phyloP scores from a whole-genome alignment of 2,113 vertebrate genomes.

The Leptobrachium leishanense region DNA sequence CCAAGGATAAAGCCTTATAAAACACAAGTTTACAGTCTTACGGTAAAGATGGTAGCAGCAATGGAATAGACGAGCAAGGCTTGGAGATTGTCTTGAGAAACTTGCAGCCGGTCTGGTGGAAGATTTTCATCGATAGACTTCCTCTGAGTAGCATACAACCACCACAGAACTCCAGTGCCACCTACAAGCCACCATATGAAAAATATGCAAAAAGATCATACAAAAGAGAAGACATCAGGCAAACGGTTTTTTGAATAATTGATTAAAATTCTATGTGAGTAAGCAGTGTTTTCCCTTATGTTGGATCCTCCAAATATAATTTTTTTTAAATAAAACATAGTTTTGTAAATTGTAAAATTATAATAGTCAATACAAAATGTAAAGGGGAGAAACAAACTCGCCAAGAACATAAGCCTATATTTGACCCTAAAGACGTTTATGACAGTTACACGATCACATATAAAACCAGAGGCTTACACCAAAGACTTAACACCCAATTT shows the following conservation, averaged over 20 bases:
- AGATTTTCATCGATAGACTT: slow-evolving; percentile 68
- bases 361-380: no score
- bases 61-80: slow-evolving; percentile 89
- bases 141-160: slow-evolving; percentile 89
- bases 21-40: slow-evolving; percentile 59
- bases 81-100: slow-evolving; percentile 78
- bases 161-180: slow-evolving; percentile 93
- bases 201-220: slow-evolving; percentile 2
- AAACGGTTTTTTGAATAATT: background rate
- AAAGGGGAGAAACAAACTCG: no score
- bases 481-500: no score
- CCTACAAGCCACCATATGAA: slow-evolving; percentile 62
- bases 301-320: no score
- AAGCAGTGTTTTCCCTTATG: no score
- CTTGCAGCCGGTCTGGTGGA: slow-evolving; percentile 67
- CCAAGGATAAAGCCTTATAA: background rate
- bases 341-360: no score
- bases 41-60: slow-evolving; percentile 89
- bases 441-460: no score
- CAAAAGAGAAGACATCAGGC: background rate
- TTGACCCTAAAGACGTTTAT: no score
- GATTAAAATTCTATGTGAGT: no score
- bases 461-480: no score
- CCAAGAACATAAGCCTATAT: no score
- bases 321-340: no score